Base-by-base conservation (phyloP, 2,797 vertebrate genomes). In the Anabas testudineus region DNA sequence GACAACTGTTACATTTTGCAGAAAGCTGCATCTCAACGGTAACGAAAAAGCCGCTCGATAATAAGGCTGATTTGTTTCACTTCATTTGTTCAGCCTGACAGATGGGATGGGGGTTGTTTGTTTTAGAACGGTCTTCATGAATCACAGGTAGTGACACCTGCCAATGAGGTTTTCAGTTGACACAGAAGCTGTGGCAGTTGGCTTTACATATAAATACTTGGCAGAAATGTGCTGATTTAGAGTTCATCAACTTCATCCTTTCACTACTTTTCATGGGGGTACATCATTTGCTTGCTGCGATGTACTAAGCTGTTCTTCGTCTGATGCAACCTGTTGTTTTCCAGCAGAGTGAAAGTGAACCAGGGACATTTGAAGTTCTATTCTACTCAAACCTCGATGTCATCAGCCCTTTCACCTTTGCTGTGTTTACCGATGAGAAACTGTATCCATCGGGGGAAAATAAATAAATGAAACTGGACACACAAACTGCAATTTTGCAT, bases 401-500 rank as follows among this genome's bases (percentile, higher is more conserved):
- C 9, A 3, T n/a, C 6, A 2, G 21, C 22, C 10, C 16, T 0
- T 28, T 24, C 8, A 28, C 14, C 18, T 21, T 7, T 18, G 34
- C 61, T 10, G 16, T 59, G 53, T 51, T 68, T 48, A 63, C 54
- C 36, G 8, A 43, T 7, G 30, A 41, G 15, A 36, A 24, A 60
- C 32, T 45, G 59, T 68, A 52, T 71, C 53, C 21, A 18, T 26
- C 21, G 3, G 28, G 28, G 16, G 28, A 28, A 34, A n/a, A 15
- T 46, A 4, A 28, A 15, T 16, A 46, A 10, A 18, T 13, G 45
- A 76, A 78, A 76, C 67, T 19, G 47, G 67, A 67, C 30, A 70
- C 61, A 68, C 47, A 67, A 63, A 72, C 47, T 34, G 71, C 12
- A 45, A 56, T 62, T 36, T 45, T 58, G 61, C 75, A 78, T 72